phyloP scores from a whole-genome alignment of 2,888 invertebrate genomes.

The Anoncus sp. region DNA sequence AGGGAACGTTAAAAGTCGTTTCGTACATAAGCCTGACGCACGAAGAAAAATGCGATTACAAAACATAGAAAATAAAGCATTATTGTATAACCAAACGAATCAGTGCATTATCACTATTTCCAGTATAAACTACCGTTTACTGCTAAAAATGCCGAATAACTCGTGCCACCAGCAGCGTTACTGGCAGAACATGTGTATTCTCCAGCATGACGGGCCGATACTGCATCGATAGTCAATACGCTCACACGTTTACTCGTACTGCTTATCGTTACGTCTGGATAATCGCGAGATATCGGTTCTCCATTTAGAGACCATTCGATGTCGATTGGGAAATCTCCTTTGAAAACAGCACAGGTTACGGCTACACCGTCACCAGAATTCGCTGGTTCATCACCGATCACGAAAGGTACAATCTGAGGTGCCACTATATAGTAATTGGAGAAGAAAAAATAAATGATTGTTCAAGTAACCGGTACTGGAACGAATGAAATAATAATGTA shows the following conservation, averaged over 20 bases:
- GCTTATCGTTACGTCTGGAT: conserved; percentile 83
- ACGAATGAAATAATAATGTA: not conserved
- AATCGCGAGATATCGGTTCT: conserved; percentile 81
- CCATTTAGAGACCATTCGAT: conserved; percentile 91
- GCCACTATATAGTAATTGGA: conserved; percentile 84
- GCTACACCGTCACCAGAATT: conserved; percentile 89
- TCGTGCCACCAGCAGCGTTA: conserved; percentile 84
- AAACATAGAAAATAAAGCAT: not conserved
- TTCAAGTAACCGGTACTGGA: not conserved
- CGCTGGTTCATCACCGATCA: conserved; percentile 88
- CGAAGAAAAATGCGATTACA: conserved; percentile 6
- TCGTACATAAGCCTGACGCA: conserved; percentile 55
- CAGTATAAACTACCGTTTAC: conserved; percentile 83
- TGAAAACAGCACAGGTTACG: conserved; percentile 88
- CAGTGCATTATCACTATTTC: not conserved
- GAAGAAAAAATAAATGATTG: not conserved
- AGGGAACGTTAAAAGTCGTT: conserved; percentile 33
- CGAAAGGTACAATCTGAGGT: conserved; percentile 89
- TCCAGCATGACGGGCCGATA: conserved; percentile 84
- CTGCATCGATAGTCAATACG: conserved; percentile 85
- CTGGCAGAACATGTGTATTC: conserved; percentile 85
- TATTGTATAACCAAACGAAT: not conserved
- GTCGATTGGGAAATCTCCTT: conserved; percentile 90
- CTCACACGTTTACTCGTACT: conserved; percentile 83
- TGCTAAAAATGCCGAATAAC: conserved; percentile 83